Percentiles rank a stretch among this genome's conserved stretches.
phyloP scores from a whole-genome alignment of 1,140 invertebrate genomes.

The Drosophila triauraria region DNA sequence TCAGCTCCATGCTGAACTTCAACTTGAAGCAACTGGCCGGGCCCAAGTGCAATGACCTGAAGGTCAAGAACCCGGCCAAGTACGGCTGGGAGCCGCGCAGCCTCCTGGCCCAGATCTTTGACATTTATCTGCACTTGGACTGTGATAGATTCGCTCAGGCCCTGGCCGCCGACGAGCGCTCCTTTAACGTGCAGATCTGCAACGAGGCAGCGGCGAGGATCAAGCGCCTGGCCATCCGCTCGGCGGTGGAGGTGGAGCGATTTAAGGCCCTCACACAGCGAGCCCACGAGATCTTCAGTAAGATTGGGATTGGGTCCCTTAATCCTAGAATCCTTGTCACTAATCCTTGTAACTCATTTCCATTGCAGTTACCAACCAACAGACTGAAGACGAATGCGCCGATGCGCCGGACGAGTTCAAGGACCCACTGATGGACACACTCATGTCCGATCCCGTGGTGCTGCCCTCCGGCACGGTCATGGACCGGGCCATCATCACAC shows the following conservation, averaged over 20 bases:
- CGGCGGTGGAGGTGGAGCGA: slow-evolving; percentile 91
- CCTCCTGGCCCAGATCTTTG: slow-evolving; percentile 95
- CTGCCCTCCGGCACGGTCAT: slow-evolving; percentile 97
- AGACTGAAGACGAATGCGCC: slow-evolving; percentile 95
- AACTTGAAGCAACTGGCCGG: slow-evolving; percentile 98
- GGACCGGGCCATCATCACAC: slow-evolving; percentile 96
- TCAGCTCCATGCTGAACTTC: slow-evolving; percentile 99
- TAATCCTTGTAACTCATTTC: background rate
- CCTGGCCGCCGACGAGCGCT: slow-evolving; percentile 96
- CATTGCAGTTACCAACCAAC: slow-evolving; percentile 91
- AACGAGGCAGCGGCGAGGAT: slow-evolving; percentile 94
- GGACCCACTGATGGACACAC: slow-evolving; percentile 98
- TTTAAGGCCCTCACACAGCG: slow-evolving; percentile 92
- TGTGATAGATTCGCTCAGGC: slow-evolving; percentile 95
- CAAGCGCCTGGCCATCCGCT: slow-evolving; percentile 93
- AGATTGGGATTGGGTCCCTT: background rate
- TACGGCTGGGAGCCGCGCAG: slow-evolving; percentile 98
- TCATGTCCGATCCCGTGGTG: slow-evolving; percentile 98
- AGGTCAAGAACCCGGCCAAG: slow-evolving; percentile 97
- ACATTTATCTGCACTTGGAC: slow-evolving; percentile 98
- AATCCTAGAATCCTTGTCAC: background rate
- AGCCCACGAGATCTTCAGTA: slow-evolving; percentile 90
- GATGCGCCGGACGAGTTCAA: slow-evolving; percentile 99
- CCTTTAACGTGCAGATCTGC: slow-evolving; percentile 96
- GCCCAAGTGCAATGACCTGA: slow-evolving; percentile 98